Evolutionary conservation across 2,888 invertebrate species (phyloP), one percentile per base, ranked within the genome.

Genomic region (Exephanes ischioxanthus): DNA sequence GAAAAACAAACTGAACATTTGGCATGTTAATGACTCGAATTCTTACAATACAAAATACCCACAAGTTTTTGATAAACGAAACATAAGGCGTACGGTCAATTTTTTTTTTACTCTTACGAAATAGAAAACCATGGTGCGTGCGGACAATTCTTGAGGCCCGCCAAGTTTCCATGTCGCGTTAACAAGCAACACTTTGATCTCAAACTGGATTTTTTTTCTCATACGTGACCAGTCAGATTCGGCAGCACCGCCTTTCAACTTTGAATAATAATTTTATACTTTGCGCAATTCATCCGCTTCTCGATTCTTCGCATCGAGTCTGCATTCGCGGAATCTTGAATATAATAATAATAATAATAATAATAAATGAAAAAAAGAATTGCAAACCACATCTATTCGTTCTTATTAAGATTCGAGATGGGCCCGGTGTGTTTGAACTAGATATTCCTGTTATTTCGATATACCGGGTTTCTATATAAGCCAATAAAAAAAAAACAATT

Each of bases 221-320:
- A 72, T 83, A 67, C 72, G 48, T 3, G 51, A 26, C 30, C 70
- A 55, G 48, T 45, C 66, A 19, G 30, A 72, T 41, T 66, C 61
- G 41, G 22, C n/a, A 68, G 48, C 26, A 61, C 48, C 26, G 37
- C 67, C 55, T 51, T 72, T 66, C 73, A 66, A 73, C 71, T 45
- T 48, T 85, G 85, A 85, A 85, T 85, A 80, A 85, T 76, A 80
- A 70, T 67, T 71, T 71, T 67, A 30, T 75, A 75, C 6, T 58
- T 82, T 75, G 55, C 75, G 85, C 37, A 73, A 81, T 37, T 79
- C 53, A 61, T 61, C 58, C 45, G 45, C 70, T 71, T 55, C 61
- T 22, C 26, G 61, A 55, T 82, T 82, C 70, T 58, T 45, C 71
- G 78, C 79, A 82, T 79, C 75, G 78, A 48, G 58, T 26, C 26